A percentile compares a stretch with the other conserved stretches of the same genome.
These are phyloP conservation scores for Sarcophaga subvicina DNA, from an alignment of 2,888 invertebrate species.

Conservation along the genomic window DNA sequence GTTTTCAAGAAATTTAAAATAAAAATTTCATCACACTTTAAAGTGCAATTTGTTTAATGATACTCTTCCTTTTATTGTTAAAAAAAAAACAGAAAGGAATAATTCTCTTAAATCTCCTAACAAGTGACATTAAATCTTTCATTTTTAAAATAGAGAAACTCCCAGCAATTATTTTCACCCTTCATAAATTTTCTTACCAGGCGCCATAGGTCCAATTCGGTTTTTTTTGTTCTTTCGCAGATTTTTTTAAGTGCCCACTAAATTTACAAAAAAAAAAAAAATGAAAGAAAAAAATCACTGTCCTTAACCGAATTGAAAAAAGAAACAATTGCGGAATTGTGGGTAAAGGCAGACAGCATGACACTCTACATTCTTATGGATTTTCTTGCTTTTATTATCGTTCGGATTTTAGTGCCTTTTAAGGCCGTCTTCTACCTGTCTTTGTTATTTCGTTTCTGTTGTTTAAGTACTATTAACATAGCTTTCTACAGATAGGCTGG, in stretches of 20 bases:
- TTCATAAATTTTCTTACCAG: constrained; percentile 66
- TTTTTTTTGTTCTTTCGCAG: constrained; percentile 10
- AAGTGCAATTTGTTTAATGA: neutral
- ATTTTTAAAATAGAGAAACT: constrained; percentile 45
- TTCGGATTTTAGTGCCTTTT: too few species aligned
- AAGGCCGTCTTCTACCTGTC: too few species aligned
- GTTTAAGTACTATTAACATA: too few species aligned
- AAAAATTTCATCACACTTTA: neutral
- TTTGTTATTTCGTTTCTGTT: too few species aligned
- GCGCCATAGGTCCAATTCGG: constrained; percentile 64
- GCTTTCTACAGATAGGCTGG: too few species aligned
- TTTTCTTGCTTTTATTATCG: too few species aligned
- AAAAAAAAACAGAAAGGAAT: neutral
- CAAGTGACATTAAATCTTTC: constrained; percentile 28
- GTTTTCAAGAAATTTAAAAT: constrained; percentile 33
- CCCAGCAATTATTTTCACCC: constrained; percentile 65
- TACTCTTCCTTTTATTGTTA: neutral
- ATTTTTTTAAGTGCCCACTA: constrained; percentile 63
- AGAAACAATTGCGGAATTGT: neutral
- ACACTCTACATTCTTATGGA: too few species aligned
- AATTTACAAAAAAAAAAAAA: constrained; percentile 46
- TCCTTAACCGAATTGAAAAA: constrained; percentile 52
- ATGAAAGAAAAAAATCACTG: constrained; percentile 44
- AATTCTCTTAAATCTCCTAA: constrained; percentile 29
- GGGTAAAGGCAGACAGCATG: too few species aligned